Base-by-base conservation (phyloP, 2,888 invertebrate species). In the Pachydiplax longipennis region DNA sequence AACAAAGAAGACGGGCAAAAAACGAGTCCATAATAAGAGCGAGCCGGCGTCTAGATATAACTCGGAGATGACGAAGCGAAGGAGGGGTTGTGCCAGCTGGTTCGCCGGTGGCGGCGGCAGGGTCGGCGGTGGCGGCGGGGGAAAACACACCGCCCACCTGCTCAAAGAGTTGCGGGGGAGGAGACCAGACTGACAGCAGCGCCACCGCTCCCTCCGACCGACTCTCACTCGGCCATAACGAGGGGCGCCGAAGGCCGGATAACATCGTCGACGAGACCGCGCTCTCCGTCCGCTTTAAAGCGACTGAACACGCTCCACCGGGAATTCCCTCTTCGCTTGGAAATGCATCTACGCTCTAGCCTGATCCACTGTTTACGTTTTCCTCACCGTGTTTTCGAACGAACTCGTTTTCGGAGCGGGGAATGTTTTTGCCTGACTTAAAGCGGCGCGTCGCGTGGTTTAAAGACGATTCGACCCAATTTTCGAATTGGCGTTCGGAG, bases 81-180 rank as follows among this genome's bases (percentile, higher is more conserved):
- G 25, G 87, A 35, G 87, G 61, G 61, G 48, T 58, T 37, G 61
- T 35, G 61, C 87, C 61, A 61, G 87, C 61, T n/a, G 18, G n/a
- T 44, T 25, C 35, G 87, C 31, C 87, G 61, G 37, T 61, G 87
- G 87, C 87, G 87, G 37, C 87, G 61, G 53, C 83, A 83, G 82
- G 48, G 82, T 53, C 48, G 53, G 83, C 53, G 83, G 83, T 58
- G 87, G 87, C 87, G 61, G 40, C 87, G 61, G 87, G 61, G 61
- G 37, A 87, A 87, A 87, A 87, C 87, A 87, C 87, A 37, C 73
- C 73, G 37, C 87, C 87, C 61, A 73, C 73, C 73, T 25, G 73
- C 73, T 65, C 65, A 8, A 13, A 65, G 65, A 13, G 65, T 1
- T 6, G n/a, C n/a, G 65, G 31, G 73, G 73, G 65, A n/a, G 15